Base-by-base conservation (phyloP, 2,888 invertebrate genomes). In the Sphecodes monilicornis region DNA sequence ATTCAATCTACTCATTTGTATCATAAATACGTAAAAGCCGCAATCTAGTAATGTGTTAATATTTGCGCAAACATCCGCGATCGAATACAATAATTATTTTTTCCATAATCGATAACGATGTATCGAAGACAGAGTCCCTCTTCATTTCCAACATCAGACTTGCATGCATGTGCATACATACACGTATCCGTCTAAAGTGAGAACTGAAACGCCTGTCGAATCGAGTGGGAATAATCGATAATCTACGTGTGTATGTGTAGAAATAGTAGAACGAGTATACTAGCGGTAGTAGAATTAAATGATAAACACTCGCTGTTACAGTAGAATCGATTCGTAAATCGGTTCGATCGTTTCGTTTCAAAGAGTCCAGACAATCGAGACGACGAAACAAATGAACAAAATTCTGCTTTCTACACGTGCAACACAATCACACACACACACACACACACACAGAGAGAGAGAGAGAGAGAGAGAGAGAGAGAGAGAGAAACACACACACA, bases 331-430 rank as follows among this genome's bases (percentile, higher is more conserved):
- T 18, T 32, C 64, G 18, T 64, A 32, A 18, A 64, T 32, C 64
- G 36, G 36, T 22, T 22, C 66, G 66, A 66, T 66, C 66, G 66
- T 66, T 66, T 36, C 66, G 36, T 66, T 66, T 66, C 66, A 22
- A 32, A 29, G 16, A 60, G 50, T 54, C 10, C 50, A 1, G 50
- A 54, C n/a, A 54, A 54, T 54, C 54, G n/a, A 54, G n/a, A 54
- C 54, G 54, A n/a, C 18, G 6, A 50, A 50, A 50, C 22, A 22
- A 8, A 50, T 22, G 50, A 41, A 11, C n/a, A 18, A 60, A 60
- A 29, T 29, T 29, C 29, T 60, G 29, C 60, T 16, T 16, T 60
- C 29, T 6, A 29, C 60, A 16, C 29, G 60, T 60, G 6, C 18
- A 16, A 29, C 16, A n/a, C 60, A 29, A 6, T 3, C 29, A 6